Conservation (phyloP, 2,888 invertebrate genomes). For the Allygus modestus region DNA sequence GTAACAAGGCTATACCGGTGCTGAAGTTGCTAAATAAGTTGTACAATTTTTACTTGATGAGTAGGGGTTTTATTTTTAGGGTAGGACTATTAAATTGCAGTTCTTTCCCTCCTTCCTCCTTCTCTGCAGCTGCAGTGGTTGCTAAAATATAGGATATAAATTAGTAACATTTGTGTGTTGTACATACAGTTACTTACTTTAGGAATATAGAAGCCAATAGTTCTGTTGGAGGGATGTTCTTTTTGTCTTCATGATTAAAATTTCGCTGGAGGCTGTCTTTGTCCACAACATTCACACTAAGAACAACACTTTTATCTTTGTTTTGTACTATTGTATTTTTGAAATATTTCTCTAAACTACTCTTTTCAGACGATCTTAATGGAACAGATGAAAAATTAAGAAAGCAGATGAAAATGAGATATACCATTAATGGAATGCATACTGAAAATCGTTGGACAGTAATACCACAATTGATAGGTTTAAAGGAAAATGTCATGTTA, state of each 20-base stretch:
- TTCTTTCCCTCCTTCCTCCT: too few relatives aligned
- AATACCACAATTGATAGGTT: conserved; percentile 30
- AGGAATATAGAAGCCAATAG: conserved; percentile 56
- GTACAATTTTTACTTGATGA: too few relatives aligned
- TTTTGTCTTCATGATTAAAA: conserved; percentile 48
- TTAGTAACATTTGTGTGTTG: too few relatives aligned
- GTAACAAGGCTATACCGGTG: too few relatives aligned
- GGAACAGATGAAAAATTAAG: conserved; percentile 50
- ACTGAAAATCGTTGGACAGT: conserved; percentile 54
- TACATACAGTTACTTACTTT: conserved; percentile 48
- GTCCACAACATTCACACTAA: conserved; percentile 53
- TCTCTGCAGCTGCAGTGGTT: too few relatives aligned
- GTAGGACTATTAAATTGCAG: too few relatives aligned
- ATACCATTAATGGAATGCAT: conserved; percentile 53
- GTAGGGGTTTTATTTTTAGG: too few relatives aligned
- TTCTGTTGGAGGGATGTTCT: conserved; percentile 57
- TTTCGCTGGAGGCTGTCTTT: conserved; percentile 46
- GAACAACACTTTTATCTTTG: conserved; percentile 57
- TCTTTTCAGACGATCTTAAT: conserved; percentile 51
- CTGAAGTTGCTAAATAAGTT: too few relatives aligned
- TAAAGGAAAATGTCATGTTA: conserved; percentile 29
- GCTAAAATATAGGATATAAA: too few relatives aligned
- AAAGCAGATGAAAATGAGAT: conserved; percentile 44
- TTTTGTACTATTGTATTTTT: conserved; percentile 51
- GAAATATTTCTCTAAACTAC: conserved; percentile 47